A percentile compares a stretch with the other conserved stretches of the same genome.
Evolutionary conservation across 2,113 vertebrate species (phyloP).

Genomic region (human (Homo sapiens)): DNA sequence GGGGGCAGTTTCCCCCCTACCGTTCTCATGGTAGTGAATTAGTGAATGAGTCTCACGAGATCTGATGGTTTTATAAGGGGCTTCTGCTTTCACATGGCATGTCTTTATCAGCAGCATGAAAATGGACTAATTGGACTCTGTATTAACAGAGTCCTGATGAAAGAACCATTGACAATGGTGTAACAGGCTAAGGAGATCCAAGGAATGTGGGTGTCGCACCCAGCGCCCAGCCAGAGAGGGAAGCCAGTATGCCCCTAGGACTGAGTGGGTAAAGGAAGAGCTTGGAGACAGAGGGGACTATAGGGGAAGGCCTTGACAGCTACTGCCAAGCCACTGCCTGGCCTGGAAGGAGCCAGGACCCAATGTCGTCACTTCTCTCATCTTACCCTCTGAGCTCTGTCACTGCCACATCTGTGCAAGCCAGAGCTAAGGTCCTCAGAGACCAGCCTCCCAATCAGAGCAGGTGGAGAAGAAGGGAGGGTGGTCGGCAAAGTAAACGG

Average conservation of each 20-base stretch:
- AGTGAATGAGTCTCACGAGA: no score
- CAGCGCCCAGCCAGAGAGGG: background rate
- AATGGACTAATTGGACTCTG: no score
- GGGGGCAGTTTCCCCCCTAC: no score
- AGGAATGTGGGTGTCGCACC: accelerated
- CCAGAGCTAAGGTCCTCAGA: background rate
- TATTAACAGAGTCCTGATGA: background rate
- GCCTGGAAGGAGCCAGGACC: no score
- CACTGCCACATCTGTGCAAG: accelerated
- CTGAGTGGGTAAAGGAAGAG: background rate
- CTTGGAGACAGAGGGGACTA: background rate
- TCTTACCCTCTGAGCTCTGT: background rate
- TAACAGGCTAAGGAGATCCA: no score
- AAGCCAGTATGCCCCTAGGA: background rate
- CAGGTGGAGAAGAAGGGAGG: background rate
- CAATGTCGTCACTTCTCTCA: background rate
- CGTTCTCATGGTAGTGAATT: no score
- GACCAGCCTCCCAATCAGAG: background rate
- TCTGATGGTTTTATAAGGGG: no score
- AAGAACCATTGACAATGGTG: background rate
- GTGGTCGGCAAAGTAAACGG: accelerated
- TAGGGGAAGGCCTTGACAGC: background rate
- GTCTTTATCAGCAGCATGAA: no score
- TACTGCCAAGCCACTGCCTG: background rate
- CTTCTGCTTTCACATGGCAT: no score